Evolutionary conservation across 2,888 invertebrate genomes (phyloP).

Genomic region (Lasioglossum lativentre): DNA sequence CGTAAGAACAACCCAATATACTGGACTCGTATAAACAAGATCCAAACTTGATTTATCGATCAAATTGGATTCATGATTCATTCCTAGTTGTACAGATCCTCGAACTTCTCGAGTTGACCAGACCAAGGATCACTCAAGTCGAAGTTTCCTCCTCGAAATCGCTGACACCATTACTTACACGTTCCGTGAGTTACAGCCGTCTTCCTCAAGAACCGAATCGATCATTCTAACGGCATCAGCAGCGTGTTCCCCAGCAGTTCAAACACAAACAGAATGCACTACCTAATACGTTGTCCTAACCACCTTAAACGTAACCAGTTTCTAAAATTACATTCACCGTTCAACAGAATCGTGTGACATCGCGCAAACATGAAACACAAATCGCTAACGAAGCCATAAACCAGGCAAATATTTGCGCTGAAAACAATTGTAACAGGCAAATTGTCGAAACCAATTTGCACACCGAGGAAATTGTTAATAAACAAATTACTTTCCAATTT

Average conservation of each 20-base stretch:
- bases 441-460: not conserved
- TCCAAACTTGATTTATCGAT: not conserved
- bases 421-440: not conserved
- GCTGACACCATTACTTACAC: conserved; percentile 5
- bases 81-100: not conserved
- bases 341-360: not conserved
- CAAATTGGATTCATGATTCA: not conserved
- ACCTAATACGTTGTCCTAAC: not conserved
- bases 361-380: not conserved
- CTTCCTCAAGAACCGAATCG: not conserved
- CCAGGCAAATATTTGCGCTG: not conserved
- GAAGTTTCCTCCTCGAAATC: conserved; percentile 2
- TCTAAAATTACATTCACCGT: not conserved
- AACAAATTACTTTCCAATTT: not conserved
- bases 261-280: not conserved
- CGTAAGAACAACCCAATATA: too few relatives aligned
- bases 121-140: not conserved
- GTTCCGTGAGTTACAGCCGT: not conserved
- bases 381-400: not conserved
- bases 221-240: not conserved
- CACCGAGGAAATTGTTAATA: not conserved
- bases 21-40: not conserved
- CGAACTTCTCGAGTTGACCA: not conserved
- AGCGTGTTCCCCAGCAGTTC: not conserved
- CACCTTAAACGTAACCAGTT: not conserved